Base-by-base conservation (phyloP, 2,797 vertebrate genomes). In the Diceros bicornis region DNA sequence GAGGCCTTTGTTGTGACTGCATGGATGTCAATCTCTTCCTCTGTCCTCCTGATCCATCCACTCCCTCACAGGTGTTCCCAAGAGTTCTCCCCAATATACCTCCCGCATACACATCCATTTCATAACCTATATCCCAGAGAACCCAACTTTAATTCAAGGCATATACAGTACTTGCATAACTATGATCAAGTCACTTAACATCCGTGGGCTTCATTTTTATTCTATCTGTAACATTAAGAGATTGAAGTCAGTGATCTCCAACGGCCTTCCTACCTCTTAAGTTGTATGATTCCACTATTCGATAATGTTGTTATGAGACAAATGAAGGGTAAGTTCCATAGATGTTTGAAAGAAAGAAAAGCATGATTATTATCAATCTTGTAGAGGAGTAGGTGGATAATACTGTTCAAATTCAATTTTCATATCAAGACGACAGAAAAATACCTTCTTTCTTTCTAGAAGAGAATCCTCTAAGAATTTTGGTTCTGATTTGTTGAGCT, bases 351-450 rank as follows among this genome's bases (percentile, higher is more conserved):
- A 89, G 41, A 72, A 92, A 71, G 20, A 97, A 71, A 57, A 69
- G 23, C 21, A 37, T 23, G 57, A 74, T 78, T 66, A 44, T 61
- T 61, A 57, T 4, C 34, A 41, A 27, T 75, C 41, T 78, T 94
- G 61, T 25, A 78, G 32, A 69, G n/a, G 14, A 64, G 27, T 32
- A 77, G 72, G 77, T 90, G 0, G 29, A 57, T 37, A 64, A 75
- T n/a, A n/a, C 2, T 75, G 12, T 41, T 89, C n/a, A 96, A 81
- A 96, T 75, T 12, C 47, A 88, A 81, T 66, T 89, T 93, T 96
- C 23, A 27, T 78, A 89, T 34, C 62, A 87, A 81, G 44, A 71
- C 37, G 18, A 77, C 44, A 93, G 16, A 96, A 75, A 18, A 83
- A 59, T 74, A 69, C 4, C 2, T 44, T 66, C 34, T 41, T 85